phyloP scores from a whole-genome alignment of 2,113 vertebrate species.

The Mirza zaza region DNA sequence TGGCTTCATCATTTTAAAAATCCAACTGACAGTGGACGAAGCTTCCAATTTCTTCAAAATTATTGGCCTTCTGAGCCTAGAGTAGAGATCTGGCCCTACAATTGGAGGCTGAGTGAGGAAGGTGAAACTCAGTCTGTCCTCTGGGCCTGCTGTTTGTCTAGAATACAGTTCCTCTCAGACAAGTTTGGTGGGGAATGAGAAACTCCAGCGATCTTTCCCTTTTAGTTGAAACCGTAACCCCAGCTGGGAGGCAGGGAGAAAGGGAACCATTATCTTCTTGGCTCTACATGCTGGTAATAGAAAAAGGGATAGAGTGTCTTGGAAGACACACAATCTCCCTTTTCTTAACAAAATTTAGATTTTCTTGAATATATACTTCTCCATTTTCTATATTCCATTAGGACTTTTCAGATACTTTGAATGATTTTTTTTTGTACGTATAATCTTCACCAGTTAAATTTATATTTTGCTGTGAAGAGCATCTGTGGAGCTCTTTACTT shows the following conservation, averaged over 20 bases:
- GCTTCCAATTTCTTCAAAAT: neutral
- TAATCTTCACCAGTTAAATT: neutral
- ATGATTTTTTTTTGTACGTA: neutral
- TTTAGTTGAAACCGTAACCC: neutral
- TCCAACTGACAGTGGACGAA: neutral
- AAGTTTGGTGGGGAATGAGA: neutral
- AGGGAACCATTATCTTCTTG: neutral
- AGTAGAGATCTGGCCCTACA: too few relatives aligned
- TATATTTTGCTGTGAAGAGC: neutral
- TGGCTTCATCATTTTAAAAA: neutral
- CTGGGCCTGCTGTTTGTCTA: neutral
- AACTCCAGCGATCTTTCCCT: neutral
- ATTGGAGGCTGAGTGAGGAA: neutral
- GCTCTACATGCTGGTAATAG: neutral
- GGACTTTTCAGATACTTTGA: neutral
- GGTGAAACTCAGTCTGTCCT: neutral
- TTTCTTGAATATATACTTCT: neutral
- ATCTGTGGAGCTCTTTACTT: neutral
- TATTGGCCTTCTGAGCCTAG: neutral
- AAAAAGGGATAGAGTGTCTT: neutral
- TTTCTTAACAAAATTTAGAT: neutral
- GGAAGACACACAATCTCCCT: neutral
- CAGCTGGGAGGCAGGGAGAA: neutral
- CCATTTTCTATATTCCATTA: neutral
- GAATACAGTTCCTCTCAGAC: neutral